phyloP scores from a whole-genome alignment of 2,888 invertebrate species.

The Brenthis daphne region DNA sequence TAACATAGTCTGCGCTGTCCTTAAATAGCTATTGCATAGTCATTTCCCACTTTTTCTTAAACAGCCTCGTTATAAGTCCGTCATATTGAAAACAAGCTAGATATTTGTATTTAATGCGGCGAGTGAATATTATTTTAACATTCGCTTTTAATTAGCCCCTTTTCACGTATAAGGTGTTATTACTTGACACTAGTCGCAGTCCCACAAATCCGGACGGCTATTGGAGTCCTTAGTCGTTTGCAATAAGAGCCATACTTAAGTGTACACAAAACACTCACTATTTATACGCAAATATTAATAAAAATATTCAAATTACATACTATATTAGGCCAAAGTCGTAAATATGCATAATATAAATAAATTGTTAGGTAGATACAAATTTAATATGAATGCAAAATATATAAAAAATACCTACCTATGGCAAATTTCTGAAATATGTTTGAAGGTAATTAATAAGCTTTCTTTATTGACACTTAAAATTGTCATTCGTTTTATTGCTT shows the following conservation, averaged over 20 bases:
- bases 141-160: constrained; percentile 46
- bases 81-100: constrained; percentile 37
- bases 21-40: constrained; percentile 37
- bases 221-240: not conserved
- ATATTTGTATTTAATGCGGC: constrained; percentile 30
- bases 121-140: constrained; percentile 43
- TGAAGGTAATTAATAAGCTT: too few species aligned
- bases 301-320: constrained; percentile 29
- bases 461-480: too few species aligned
- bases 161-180: constrained; percentile 41
- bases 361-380: constrained; percentile 8
- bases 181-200: constrained; percentile 38
- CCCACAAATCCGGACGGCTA: not conserved
- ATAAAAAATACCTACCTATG: not conserved
- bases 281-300: constrained; percentile 20
- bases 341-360: constrained; percentile 24
- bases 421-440: too few species aligned
- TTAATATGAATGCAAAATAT: not conserved
- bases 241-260: not conserved
- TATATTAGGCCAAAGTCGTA: constrained; percentile 27
- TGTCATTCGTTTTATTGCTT: too few species aligned
- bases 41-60: constrained; percentile 38
- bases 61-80: constrained; percentile 29
- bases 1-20: constrained; percentile 28
- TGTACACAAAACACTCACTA: not conserved